Evolutionary conservation across 2,113 vertebrate species (phyloP), one percentile per base, ranked within the genome.

Genomic region (Podarcis muralis): DNA sequence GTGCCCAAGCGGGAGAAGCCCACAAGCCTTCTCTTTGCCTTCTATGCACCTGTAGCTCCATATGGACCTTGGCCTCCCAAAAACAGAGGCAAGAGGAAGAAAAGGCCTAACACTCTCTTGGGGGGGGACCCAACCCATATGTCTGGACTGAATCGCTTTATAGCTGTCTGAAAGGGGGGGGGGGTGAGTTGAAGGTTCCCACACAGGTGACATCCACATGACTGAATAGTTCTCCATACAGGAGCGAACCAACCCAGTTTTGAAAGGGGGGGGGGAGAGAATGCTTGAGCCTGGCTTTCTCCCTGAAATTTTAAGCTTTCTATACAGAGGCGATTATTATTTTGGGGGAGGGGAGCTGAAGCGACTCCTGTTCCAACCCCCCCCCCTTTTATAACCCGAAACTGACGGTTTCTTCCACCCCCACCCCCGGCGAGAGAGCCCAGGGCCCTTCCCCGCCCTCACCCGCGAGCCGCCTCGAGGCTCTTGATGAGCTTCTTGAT

Each of bases 401-500:
- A 7, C 2, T 15, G 12, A 32, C 9, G 27, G 27, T 15, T 4
- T 30, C 30, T 30, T 9, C 20, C n/a, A 12, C 11, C n/a, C 2
- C 12, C 48, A 43, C n/a, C 81, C 37, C 27, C 18, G 43, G 5
- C 23, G 71, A 62, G 53, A 32, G 35, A 43, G 43, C 43, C 23
- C n/a, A 22, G 27, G 32, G 22, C 59, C 65, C 18, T 13, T 6
- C 77, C 4, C 74, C 80, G 13, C 57, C 66, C 98, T 96, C 96
- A 99, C 98, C 98, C 98, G 87, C 98, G 97, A 91, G 98, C 98
- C 90, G 98, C 98, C 96, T 99, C 98, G 96, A 99, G 97, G 97
- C 98, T 99, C 97, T 99, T 99, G 93, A 99, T 99, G 96, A 99
- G 98, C 97, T 99, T 99, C 97, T 99, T 99, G 97, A 99, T 99